Conservation (phyloP, 2,888 invertebrate species). For the Esperia sulphurella region DNA sequence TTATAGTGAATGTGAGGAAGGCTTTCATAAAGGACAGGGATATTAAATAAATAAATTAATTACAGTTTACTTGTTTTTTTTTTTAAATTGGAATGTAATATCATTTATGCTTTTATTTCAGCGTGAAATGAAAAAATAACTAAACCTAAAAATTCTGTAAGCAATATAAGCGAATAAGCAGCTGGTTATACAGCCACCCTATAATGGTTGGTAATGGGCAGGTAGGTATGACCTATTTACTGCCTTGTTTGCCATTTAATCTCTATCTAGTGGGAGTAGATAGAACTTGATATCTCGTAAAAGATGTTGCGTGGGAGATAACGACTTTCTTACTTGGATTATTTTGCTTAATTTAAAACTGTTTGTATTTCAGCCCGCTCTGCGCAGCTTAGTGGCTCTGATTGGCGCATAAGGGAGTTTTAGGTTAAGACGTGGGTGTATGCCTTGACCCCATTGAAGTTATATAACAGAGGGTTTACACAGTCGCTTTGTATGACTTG, state of each 20-base stretch:
- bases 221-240: background rate
- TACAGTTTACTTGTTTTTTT: too few species aligned
- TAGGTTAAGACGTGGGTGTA: background rate
- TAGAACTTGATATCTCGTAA: constrained; percentile 19
- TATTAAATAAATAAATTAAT: too few species aligned
- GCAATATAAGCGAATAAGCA: too few species aligned
- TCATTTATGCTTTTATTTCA: too few species aligned
- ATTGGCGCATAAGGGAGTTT: background rate
- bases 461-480: background rate
- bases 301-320: constrained; percentile 36
- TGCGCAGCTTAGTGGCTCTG: background rate
- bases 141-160: too few species aligned
- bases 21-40: too few species aligned
- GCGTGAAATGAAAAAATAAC: too few species aligned
- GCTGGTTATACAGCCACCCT: background rate
- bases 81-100: too few species aligned
- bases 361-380: constrained; percentile 24
- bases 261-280: constrained; percentile 37
- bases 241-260: constrained; percentile 37
- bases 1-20: too few species aligned
- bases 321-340: constrained; percentile 33
- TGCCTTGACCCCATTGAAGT: background rate
- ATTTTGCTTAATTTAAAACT: constrained; percentile 29
- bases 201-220: background rate
- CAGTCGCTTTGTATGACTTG: too few species aligned